Evolutionary conservation across 1,140 invertebrate species (phyloP).

Genomic region (Orussus abietinus): DNA sequence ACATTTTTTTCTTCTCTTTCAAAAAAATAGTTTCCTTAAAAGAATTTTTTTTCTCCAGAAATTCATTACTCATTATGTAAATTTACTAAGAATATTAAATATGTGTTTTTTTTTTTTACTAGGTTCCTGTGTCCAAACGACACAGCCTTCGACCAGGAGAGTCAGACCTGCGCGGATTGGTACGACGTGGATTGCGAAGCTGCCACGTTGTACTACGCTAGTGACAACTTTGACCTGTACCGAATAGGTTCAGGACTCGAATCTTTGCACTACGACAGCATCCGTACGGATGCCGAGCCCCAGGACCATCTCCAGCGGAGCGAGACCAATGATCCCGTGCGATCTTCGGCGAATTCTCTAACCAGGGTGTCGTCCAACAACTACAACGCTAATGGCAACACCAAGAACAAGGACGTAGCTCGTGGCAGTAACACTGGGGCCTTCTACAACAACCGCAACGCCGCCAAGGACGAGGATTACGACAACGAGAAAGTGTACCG

Average conservation of each 20-base stretch:
- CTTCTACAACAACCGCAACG: constrained; percentile 64
- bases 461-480: constrained; percentile 57
- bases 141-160: constrained; percentile 88
- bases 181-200: constrained; percentile 82
- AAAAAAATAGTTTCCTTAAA: no score
- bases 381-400: constrained; percentile 37
- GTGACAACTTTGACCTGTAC: constrained; percentile 81
- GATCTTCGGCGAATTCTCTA: constrained; percentile 40
- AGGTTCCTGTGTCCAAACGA: constrained; percentile 88
- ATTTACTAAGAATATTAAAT: constrained; percentile 5
- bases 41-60: no score
- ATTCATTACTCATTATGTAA: constrained; percentile 62
- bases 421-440: constrained; percentile 65
- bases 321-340: constrained; percentile 64
- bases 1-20: no score
- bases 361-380: constrained; percentile 34
- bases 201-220: constrained; percentile 72
- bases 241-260: constrained; percentile 65
- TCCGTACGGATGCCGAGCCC: constrained; percentile 64
- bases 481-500: constrained; percentile 53
- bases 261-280: constrained; percentile 41
- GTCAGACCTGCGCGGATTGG: constrained; percentile 88
- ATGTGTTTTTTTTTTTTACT: constrained; percentile 43
- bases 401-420: constrained; percentile 52
- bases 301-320: constrained; percentile 73